These are phyloP conservation scores for Pipistrellus kuhlii DNA, from an alignment of 2,797 vertebrate genomes.

Conservation along the genomic window DNA sequence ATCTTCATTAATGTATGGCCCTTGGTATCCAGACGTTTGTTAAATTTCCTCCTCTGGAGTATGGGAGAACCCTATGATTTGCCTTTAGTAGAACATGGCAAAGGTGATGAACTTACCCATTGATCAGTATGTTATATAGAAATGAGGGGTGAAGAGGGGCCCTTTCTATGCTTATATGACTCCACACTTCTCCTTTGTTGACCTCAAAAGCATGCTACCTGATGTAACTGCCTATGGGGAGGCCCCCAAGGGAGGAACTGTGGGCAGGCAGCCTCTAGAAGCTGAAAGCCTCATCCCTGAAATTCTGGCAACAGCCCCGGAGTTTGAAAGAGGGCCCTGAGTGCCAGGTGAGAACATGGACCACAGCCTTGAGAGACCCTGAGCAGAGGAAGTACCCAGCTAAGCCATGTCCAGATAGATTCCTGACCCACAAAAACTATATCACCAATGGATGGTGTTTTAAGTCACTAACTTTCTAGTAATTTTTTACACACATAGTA, in stretches of 20 bases:
- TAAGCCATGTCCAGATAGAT: neutral
- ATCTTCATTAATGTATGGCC: neutral
- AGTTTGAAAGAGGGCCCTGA: neutral
- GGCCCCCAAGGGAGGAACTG: accelerated
- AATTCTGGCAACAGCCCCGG: neutral
- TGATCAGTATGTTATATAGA: neutral
- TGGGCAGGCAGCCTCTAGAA: neutral
- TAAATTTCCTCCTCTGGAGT: neutral
- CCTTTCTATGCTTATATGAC: neutral
- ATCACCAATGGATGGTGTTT: neutral
- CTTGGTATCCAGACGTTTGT: too few relatives aligned
- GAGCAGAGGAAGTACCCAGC: neutral
- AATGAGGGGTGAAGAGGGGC: neutral
- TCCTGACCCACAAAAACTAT: neutral
- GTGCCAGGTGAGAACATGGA: neutral
- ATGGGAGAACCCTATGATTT: neutral
- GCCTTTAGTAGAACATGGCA: neutral
- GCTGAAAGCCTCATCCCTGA: accelerated
- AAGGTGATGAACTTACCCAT: neutral
- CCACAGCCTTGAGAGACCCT: neutral
- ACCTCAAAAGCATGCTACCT: neutral
- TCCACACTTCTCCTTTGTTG: neutral
- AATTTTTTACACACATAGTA: neutral
- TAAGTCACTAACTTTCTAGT: neutral
- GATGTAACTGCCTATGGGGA: accelerated